A percentile compares a stretch with the other conserved stretches of the same genome.
phyloP scores from a whole-genome alignment of 2,888 invertebrate genomes.

The Hymenopus coronatus region DNA sequence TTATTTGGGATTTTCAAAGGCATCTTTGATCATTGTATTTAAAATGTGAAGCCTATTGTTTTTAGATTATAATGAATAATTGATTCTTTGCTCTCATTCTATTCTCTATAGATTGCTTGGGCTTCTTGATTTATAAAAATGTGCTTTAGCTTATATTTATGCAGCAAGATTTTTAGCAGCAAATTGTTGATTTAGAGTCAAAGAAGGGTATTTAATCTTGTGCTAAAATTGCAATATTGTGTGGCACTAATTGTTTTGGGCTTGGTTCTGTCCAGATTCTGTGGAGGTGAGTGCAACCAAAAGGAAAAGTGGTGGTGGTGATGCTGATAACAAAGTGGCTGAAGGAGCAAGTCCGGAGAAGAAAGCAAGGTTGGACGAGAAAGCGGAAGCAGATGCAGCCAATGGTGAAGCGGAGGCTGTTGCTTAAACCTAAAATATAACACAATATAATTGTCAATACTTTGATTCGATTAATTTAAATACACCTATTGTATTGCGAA shows the following conservation, averaged over 20 bases:
- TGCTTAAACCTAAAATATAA: constrained; percentile 22
- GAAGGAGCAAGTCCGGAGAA: constrained; percentile 69
- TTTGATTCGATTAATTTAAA: not conserved
- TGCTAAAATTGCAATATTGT: not conserved
- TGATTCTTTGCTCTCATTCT: too few relatives aligned
- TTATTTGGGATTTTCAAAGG: not conserved
- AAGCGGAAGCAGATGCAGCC: constrained; percentile 53
- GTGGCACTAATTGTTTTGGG: not conserved
- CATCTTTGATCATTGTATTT: not conserved
- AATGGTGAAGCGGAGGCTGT: constrained; percentile 53
- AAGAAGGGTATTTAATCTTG: not conserved
- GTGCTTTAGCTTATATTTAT: not conserved
- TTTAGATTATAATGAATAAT: not conserved
- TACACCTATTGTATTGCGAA: constrained; percentile 26
- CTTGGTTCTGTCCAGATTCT: constrained; percentile 22
- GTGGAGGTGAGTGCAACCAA: constrained; percentile 44
- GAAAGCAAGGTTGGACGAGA: constrained; percentile 67
- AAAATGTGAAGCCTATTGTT: not conserved
- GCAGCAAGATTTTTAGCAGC: not conserved
- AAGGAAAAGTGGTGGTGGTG: constrained; percentile 66
- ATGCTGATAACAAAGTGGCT: constrained; percentile 46
- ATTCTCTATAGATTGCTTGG: not conserved
- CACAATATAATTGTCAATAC: not conserved
- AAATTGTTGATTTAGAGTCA: not conserved
- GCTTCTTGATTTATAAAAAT: not conserved